Evolutionary conservation across 2,888 invertebrate species (phyloP).

Genomic region (Neoaliturus tenellus): DNA sequence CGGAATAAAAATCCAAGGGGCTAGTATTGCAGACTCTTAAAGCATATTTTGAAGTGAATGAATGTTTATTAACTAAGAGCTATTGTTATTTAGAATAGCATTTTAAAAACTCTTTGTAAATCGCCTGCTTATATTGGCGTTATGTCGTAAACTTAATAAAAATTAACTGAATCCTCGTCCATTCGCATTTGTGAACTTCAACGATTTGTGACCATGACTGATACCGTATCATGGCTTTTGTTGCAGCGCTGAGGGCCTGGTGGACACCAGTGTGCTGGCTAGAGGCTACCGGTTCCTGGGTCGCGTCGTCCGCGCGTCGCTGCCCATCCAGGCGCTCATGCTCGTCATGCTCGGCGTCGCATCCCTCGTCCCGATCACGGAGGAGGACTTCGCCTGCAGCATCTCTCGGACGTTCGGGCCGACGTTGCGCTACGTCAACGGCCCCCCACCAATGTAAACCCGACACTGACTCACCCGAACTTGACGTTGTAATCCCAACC

Average conservation of each 20-base stretch:
- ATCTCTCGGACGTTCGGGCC: slow-evolving; percentile 91
- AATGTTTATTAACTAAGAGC: too few relatives aligned
- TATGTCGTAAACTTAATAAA: too few relatives aligned
- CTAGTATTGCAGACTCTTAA: too few relatives aligned
- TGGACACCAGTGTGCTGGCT: slow-evolving; percentile 80
- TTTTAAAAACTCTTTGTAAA: too few relatives aligned
- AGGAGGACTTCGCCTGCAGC: slow-evolving; percentile 90
- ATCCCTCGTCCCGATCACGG: slow-evolving; percentile 92
- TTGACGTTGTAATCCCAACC: background rate
- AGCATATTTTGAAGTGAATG: too few relatives aligned
- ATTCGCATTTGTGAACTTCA: too few relatives aligned
- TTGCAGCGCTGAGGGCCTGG: slow-evolving; percentile 64
- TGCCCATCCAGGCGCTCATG: slow-evolving; percentile 97
- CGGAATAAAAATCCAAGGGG: too few relatives aligned
- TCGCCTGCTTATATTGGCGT: too few relatives aligned
- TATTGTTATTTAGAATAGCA: too few relatives aligned
- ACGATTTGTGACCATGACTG: too few relatives aligned
- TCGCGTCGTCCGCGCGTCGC: slow-evolving; percentile 92
- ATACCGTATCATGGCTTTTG: too few relatives aligned
- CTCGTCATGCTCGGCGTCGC: slow-evolving; percentile 95
- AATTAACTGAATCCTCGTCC: too few relatives aligned
- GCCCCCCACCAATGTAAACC: slow-evolving; percentile 91
- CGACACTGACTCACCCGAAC: slow-evolving; percentile 20
- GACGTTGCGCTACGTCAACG: slow-evolving; percentile 92
- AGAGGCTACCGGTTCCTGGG: slow-evolving; percentile 91